Evolutionary conservation across 37 sponge, comb jelly and placozoan genomes (phyloP), one percentile per base, ranked within the genome.

Genomic region (Ianthella basta): DNA sequence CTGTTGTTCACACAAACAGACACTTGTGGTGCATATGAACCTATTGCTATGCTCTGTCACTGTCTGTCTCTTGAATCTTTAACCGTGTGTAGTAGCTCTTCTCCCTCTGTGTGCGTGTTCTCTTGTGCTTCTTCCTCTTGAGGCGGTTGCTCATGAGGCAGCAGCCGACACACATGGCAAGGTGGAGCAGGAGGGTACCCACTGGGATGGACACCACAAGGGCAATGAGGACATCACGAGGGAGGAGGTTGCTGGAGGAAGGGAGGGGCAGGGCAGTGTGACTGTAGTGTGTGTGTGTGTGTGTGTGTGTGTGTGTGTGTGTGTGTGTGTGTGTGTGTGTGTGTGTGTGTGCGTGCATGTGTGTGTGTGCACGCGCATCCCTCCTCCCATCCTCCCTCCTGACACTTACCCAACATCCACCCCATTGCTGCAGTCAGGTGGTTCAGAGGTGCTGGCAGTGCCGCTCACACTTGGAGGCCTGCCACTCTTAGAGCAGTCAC

Each of bases 291-390:
- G 8, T 20, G 6, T 64, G 23, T 30, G 3, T 69, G 70, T 69
- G 70, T 32, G 70, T 30, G 14, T 64, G 66, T 64, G 66, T 64
- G 66, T 64, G 66, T 64, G 66, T 16, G 66, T 64, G 66, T 16
- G 3, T 69, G 70, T 69, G 70, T 32, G 70, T 30, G 66, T 64
- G 66, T 30, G 70, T 69, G 70, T 69, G 70, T 69, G 34, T 30
- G 70, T 69, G 70, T 69, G 70, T 69, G 34, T 30, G 4, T 69
- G 70, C 8, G 34, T 69, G 70, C 18, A 4, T 69, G 70, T 30
- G 70, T 69, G 34, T 30, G 34, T 30, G 34, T 69, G 70, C 8
- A 4, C 35, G 19, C 27, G 63, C 50, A 8, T 44, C 8, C 3
- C 50, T 10, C 50, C 50, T 44, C 8, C 6, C 50, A 44, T 8